Evolutionary conservation across 1,140 invertebrate species (phyloP).

Genomic region (Eriosoma lanigerum): DNA sequence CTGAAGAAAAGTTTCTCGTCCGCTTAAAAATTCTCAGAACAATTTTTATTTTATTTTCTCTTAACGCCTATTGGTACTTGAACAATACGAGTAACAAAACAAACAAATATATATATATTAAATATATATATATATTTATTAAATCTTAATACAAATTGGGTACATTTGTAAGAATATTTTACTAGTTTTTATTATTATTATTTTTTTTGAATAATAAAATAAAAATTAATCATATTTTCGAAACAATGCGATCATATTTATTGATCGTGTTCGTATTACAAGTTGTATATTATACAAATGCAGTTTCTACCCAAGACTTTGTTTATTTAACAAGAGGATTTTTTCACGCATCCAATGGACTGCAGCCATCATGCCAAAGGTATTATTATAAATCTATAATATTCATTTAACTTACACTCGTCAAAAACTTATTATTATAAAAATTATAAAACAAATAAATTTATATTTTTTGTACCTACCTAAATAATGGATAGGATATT

Average conservation of each 20-base stretch:
- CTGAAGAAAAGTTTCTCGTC: neutral
- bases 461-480: too few species aligned
- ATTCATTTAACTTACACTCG: too few species aligned
- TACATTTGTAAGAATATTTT: neutral
- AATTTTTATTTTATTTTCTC: too few species aligned
- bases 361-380: conserved; percentile 36
- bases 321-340: conserved; percentile 34
- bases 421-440: too few species aligned
- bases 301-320: neutral
- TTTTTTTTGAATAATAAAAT: neutral
- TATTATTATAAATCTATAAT: neutral
- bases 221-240: neutral
- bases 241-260: conserved; percentile 16
- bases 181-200: neutral
- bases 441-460: too few species aligned
- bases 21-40: too few species aligned
- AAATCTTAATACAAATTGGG: too few species aligned
- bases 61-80: too few species aligned
- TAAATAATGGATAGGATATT: too few species aligned
- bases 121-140: too few species aligned
- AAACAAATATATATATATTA: too few species aligned
- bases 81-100: too few species aligned
- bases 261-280: conserved; percentile 12
- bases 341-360: neutral
- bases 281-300: neutral